A percentile compares a stretch with the other conserved stretches of the same genome.
Conservation (phyloP, 2,888 invertebrate genomes). For the Callosobruchus maculatus region DNA sequence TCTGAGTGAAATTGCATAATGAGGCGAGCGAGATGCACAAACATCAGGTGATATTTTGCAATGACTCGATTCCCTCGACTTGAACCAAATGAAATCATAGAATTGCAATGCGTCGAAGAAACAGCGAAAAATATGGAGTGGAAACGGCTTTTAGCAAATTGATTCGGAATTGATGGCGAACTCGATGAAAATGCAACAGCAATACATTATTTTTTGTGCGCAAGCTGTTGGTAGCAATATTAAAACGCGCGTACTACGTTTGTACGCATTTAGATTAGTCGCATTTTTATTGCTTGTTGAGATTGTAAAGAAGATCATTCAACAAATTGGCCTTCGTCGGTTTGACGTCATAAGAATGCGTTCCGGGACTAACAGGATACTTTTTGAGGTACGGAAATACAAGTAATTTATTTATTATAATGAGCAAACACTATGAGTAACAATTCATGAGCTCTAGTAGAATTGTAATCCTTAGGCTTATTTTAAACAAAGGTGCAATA, state of each 20-base stretch:
- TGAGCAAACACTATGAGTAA: no score
- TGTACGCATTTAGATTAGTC: slow-evolving; percentile 27
- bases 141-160: slow-evolving; percentile 5
- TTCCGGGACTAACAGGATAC: no score
- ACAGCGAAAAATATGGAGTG: slow-evolving; percentile 6
- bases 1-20: neutral
- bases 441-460: no score
- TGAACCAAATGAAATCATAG: slow-evolving; percentile 2
- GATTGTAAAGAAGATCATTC: neutral
- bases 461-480: no score
- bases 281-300: slow-evolving; percentile 36
- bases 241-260: slow-evolving; percentile 22
- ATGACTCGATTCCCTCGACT: neutral
- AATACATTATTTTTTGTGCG: slow-evolving; percentile 17
- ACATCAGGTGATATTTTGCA: neutral
- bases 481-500: no score
- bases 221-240: slow-evolving; percentile 21
- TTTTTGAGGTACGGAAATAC: no score
- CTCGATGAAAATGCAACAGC: slow-evolving; percentile 25
- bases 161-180: slow-evolving; percentile 11
- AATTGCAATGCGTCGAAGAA: slow-evolving; percentile 6
- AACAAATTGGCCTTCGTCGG: no score
- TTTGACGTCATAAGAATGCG: no score
- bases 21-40: neutral
- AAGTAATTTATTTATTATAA: no score